phyloP scores from a whole-genome alignment of 2,113 vertebrate species.

The mouse (Mus musculus) region DNA sequence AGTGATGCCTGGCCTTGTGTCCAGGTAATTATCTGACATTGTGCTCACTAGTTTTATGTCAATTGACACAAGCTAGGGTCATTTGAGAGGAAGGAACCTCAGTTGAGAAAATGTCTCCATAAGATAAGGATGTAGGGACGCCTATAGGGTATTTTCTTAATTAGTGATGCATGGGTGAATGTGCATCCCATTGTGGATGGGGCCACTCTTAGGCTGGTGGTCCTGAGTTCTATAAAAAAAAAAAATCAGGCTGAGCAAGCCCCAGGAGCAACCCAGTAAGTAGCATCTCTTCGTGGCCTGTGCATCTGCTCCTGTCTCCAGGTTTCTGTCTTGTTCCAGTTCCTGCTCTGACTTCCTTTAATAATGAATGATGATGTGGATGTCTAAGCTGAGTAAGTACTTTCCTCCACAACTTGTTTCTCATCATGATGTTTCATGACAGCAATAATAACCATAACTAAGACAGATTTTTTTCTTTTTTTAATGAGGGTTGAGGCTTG shows the following conservation, averaged over 20 bases:
- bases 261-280: background rate
- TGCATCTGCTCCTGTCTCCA: background rate
- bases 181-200: background rate
- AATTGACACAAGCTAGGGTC: background rate
- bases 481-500: background rate
- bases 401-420: background rate
- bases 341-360: background rate
- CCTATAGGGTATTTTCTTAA: background rate
- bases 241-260: background rate
- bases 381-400: background rate
- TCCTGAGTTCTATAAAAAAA: background rate
- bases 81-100: background rate
- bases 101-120: background rate
- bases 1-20: background rate
- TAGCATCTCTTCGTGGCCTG: background rate
- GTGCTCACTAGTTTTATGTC: background rate
- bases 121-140: background rate
- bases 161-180: background rate
- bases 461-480: background rate
- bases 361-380: background rate
- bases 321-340: background rate
- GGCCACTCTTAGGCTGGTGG: background rate
- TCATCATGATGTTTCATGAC: background rate
- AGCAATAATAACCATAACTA: background rate
- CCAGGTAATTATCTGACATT: background rate